A percentile compares a stretch with the other conserved stretches of the same genome.
phyloP scores from a whole-genome alignment of 2,888 invertebrate genomes.

The Bhutanitis thaidina region DNA sequence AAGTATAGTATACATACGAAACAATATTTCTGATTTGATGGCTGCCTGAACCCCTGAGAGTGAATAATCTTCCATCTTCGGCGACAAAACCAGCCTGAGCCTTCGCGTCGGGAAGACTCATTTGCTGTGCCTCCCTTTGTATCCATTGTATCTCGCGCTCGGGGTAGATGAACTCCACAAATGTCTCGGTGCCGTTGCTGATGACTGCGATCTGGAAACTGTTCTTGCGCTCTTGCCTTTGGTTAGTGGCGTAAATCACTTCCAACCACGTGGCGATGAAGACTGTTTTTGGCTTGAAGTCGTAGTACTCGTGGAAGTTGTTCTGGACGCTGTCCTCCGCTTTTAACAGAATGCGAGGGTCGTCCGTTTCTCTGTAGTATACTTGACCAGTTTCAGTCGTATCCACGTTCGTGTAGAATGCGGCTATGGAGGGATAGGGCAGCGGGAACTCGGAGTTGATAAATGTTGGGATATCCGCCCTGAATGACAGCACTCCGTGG shows the following conservation, averaged over 20 bases:
- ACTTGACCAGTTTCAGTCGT: slow-evolving; percentile 86
- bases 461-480: slow-evolving; percentile 92
- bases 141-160: slow-evolving; percentile 95
- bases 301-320: slow-evolving; percentile 84
- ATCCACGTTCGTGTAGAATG: slow-evolving; percentile 95
- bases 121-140: slow-evolving; percentile 87
- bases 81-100: slow-evolving; percentile 96
- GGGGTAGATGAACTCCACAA: slow-evolving; percentile 92
- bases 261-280: slow-evolving; percentile 95
- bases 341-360: slow-evolving; percentile 80
- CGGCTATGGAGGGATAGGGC: slow-evolving; percentile 93
- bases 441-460: slow-evolving; percentile 93
- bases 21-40: slow-evolving; percentile 90
- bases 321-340: slow-evolving; percentile 86
- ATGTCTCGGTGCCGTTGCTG: slow-evolving; percentile 89
- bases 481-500: slow-evolving; percentile 93
- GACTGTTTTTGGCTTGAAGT: slow-evolving; percentile 88
- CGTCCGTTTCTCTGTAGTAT: slow-evolving; percentile 85
- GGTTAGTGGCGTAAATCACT: slow-evolving; percentile 83
- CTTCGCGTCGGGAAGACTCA: slow-evolving; percentile 91
- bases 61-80: slow-evolving; percentile 87
- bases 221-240: slow-evolving; percentile 81
- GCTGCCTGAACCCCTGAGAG: slow-evolving; percentile 93
- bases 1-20: slow-evolving; percentile 76
- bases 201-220: slow-evolving; percentile 88